Evolutionary conservation across 1,140 invertebrate species (phyloP).

Genomic region (Orius insidiosus): DNA sequence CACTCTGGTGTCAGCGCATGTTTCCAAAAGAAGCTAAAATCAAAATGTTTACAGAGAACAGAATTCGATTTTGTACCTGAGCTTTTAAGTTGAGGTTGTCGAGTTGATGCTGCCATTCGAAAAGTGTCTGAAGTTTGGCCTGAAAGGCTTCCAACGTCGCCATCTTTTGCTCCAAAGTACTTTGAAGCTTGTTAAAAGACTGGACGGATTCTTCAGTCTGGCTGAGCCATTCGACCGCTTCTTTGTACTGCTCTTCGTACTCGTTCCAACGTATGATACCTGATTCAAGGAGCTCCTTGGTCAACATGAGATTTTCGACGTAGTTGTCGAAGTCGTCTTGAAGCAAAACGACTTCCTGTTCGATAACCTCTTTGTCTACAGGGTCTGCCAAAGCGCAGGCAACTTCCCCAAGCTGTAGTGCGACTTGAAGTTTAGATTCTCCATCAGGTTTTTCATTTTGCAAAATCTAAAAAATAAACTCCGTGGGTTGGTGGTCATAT

Average conservation of each 20-base stretch:
- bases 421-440: constrained; percentile 61
- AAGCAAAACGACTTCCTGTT: constrained; percentile 72
- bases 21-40: constrained; percentile 54
- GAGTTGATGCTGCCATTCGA: constrained; percentile 84
- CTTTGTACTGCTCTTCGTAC: constrained; percentile 83
- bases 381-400: constrained; percentile 63
- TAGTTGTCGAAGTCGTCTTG: constrained; percentile 78
- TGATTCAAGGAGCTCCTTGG: constrained; percentile 61
- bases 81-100: constrained; percentile 83
- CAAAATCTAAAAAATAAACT: constrained; percentile 32
- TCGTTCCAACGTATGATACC: constrained; percentile 90
- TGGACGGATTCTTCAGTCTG: constrained; percentile 75
- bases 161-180: constrained; percentile 77
- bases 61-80: constrained; percentile 32
- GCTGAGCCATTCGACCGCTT: constrained; percentile 72
- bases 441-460: constrained; percentile 65
- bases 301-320: constrained; percentile 54
- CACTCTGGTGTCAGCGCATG: constrained; percentile 80
- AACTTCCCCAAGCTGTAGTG: constrained; percentile 61
- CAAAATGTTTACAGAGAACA: neutral
- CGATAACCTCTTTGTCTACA: constrained; percentile 78
- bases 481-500: neutral
- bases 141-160: constrained; percentile 71
- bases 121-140: constrained; percentile 71
- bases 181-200: constrained; percentile 77